A percentile compares a stretch with the other conserved stretches of the same genome.
phyloP scores from a whole-genome alignment of 2,888 invertebrate species.

The Catocala nupta region DNA sequence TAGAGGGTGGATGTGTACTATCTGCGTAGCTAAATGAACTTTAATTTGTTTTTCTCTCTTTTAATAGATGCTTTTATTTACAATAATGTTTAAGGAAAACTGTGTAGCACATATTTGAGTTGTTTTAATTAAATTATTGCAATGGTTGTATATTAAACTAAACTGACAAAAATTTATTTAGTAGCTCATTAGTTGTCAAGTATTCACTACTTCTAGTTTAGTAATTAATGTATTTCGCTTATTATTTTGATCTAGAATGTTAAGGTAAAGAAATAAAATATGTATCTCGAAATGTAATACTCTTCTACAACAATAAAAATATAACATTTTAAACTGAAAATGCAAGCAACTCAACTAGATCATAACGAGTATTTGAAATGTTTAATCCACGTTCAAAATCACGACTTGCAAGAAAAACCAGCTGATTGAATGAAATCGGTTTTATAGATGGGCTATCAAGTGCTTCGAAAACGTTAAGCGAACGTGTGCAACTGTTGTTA shows the following conservation, averaged over 20 bases:
- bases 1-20: conserved; percentile 16
- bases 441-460: conserved; percentile 26
- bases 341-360: conserved; percentile 40
- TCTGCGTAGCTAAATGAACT: conserved; percentile 17
- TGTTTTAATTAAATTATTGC: no score
- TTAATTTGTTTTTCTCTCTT: conserved; percentile 16
- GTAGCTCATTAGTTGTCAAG: no score
- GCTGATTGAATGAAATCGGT: conserved; percentile 43
- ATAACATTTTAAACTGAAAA: conserved; percentile 5
- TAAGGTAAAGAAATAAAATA: no score
- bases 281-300: no score
- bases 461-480: conserved; percentile 36
- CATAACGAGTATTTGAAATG: conserved; percentile 45
- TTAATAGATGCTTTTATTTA: conserved; percentile 2
- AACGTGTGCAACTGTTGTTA: conserved; percentile 51
- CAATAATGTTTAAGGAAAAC: background rate
- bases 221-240: background rate
- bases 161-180: no score
- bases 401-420: conserved; percentile 37
- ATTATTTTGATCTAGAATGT: no score
- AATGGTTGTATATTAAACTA: no score
- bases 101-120: no score
- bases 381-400: conserved; percentile 26
- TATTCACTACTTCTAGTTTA: background rate
- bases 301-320: no score